Evolutionary conservation across 2,888 invertebrate genomes (phyloP).

Genomic region (Watsonalla binaria): DNA sequence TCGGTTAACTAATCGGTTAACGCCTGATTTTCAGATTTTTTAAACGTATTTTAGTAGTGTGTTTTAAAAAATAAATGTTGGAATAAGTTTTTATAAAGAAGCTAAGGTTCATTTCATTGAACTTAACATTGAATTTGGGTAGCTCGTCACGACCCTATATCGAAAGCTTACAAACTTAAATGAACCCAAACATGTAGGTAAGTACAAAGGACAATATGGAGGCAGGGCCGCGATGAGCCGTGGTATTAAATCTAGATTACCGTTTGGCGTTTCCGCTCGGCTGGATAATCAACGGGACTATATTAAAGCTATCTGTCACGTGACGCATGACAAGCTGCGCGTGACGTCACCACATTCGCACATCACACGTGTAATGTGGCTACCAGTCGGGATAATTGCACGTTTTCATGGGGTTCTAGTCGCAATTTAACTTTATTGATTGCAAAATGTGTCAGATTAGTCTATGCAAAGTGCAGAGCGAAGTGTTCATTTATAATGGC

Average conservation of each 20-base stretch:
- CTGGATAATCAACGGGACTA: conserved; percentile 72
- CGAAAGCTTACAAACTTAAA: conserved; percentile 20
- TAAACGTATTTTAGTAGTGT: no score
- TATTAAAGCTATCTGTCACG: conserved; percentile 76
- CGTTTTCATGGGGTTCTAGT: conserved; percentile 29
- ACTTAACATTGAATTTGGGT: no score
- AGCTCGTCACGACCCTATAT: neutral
- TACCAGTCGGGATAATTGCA: conserved; percentile 38
- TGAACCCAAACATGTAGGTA: conserved; percentile 9
- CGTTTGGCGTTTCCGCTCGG: conserved; percentile 67
- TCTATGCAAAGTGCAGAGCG: no score
- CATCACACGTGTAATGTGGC: conserved; percentile 51
- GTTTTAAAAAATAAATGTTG: no score
- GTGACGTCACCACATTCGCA: conserved; percentile 54
- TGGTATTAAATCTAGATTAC: conserved; percentile 76
- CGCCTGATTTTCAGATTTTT: no score
- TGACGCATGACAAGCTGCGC: conserved; percentile 55
- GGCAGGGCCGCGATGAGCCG: conserved; percentile 55
- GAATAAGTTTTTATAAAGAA: no score
- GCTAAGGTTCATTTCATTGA: no score
- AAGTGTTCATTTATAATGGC: no score
- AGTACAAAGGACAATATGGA: conserved; percentile 37
- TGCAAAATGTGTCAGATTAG: no score
- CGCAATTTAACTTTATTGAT: conserved; percentile 11
- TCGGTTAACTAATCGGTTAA: no score